phyloP scores from a whole-genome alignment of 2,113 vertebrate species.

The Desmodus rotundus region DNA sequence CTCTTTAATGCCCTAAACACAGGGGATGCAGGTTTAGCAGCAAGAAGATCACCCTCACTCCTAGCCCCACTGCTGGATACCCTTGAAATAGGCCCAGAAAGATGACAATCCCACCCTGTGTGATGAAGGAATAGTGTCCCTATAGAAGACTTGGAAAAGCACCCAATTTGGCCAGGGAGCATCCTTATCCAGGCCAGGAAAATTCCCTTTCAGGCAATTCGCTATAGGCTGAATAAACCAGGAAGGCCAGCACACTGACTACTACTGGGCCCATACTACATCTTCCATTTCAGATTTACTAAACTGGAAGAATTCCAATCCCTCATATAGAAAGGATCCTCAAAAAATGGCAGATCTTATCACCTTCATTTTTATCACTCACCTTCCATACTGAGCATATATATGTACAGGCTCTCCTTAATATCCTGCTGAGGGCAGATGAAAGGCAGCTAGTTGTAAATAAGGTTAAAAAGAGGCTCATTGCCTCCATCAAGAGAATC shows the following conservation, averaged over 20 bases:
- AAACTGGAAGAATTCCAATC: too few species aligned
- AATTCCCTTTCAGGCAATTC: not conserved
- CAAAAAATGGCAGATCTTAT: too few species aligned
- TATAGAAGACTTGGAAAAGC: not conserved
- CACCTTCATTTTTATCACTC: too few species aligned
- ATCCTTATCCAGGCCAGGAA: not conserved
- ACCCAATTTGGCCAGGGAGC: not conserved
- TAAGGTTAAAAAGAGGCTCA: not conserved
- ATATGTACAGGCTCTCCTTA: not conserved
- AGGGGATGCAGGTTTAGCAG: not conserved
- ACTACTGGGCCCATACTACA: too few species aligned
- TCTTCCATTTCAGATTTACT: too few species aligned
- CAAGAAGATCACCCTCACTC: not conserved
- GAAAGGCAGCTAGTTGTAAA: not conserved
- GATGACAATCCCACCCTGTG: not conserved
- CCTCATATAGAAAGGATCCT: too few species aligned
- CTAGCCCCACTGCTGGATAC: not conserved
- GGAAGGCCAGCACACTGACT: too few species aligned
- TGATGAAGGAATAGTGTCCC: not conserved
- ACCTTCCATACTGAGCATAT: too few species aligned
- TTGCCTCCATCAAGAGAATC: not conserved
- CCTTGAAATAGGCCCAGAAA: not conserved
- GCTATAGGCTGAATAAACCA: too few species aligned
- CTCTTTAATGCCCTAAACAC: not conserved
- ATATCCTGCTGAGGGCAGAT: not conserved